phyloP scores from a whole-genome alignment of 2,888 invertebrate genomes.

The Xanthia togata region DNA sequence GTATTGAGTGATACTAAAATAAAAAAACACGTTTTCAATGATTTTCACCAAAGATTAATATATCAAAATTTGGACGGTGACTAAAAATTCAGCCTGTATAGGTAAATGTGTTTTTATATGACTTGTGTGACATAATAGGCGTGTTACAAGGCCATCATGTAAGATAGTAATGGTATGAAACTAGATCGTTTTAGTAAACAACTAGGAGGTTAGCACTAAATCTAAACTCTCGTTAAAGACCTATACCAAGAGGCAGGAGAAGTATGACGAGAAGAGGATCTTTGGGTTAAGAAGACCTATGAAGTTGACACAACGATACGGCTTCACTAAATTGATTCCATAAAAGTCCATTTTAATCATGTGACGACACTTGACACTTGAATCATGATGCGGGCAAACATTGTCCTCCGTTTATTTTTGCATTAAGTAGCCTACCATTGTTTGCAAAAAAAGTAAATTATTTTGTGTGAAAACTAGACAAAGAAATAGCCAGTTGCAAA shows the following conservation, averaged over 20 bases:
- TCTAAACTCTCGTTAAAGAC: too few species aligned
- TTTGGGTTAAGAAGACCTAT: slow-evolving; percentile 1
- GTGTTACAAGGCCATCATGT: slow-evolving; percentile 39
- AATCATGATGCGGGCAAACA: slow-evolving; percentile 11
- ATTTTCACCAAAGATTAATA: too few species aligned
- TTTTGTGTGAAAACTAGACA: slow-evolving; percentile 3
- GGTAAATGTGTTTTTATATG: slow-evolving; percentile 46
- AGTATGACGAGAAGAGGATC: neutral
- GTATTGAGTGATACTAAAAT: too few species aligned
- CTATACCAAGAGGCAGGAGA: neutral
- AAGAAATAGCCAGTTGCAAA: slow-evolving; percentile 9
- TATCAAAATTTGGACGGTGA: too few species aligned
- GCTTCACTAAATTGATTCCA: slow-evolving; percentile 29
- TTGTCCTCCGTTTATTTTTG: slow-evolving; percentile 15
- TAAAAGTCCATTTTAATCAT: slow-evolving; percentile 18
- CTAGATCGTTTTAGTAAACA: slow-evolving; percentile 8
- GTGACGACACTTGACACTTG: neutral
- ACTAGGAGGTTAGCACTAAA: neutral
- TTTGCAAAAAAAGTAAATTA: slow-evolving; percentile 8
- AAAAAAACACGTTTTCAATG: too few species aligned
- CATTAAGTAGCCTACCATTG: slow-evolving; percentile 12
- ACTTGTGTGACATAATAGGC: slow-evolving; percentile 47
- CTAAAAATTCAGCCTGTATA: too few species aligned
- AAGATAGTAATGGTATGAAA: slow-evolving; percentile 39
- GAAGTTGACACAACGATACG: slow-evolving; percentile 2